A percentile compares a stretch with the other conserved stretches of the same genome.
These are phyloP conservation scores for Pegoplata infirma DNA, from an alignment of 2,888 invertebrate genomes.

Conservation along the genomic window DNA sequence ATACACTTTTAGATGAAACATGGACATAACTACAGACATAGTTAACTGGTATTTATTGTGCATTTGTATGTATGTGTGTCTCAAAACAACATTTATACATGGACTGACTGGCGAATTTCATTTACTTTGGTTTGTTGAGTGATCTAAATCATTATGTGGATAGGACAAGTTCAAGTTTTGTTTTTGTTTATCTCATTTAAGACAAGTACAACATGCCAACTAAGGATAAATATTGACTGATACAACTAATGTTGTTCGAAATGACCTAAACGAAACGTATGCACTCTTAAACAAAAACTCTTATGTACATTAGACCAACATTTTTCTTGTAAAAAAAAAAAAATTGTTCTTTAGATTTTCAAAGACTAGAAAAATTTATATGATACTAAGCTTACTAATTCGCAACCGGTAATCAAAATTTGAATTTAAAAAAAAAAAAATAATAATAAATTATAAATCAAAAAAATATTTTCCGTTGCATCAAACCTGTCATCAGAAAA, in stretches of 20 bases:
- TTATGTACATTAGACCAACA: no score
- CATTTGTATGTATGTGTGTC: neutral
- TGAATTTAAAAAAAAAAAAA: no score
- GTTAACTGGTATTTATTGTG: constrained; percentile 24
- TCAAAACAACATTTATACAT: neutral
- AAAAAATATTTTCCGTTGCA: no score
- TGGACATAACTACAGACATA: constrained; percentile 29
- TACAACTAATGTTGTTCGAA: constrained; percentile 34
- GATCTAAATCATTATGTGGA: constrained; percentile 40
- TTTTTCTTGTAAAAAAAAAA: no score
- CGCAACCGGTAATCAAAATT: no score
- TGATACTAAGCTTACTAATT: no score
- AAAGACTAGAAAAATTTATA: no score
- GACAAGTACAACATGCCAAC: constrained; percentile 47
- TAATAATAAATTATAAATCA: no score
- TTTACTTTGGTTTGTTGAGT: constrained; percentile 7
- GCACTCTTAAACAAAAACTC: neutral
- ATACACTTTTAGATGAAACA: constrained; percentile 26
- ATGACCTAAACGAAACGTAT: constrained; percentile 28
- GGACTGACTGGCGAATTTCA: neutral
- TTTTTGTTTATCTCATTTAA: constrained; percentile 26
- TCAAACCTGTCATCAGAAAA: no score
- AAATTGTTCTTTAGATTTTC: no score
- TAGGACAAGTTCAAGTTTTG: constrained; percentile 48
- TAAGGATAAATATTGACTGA: constrained; percentile 48